These are phyloP conservation scores for Archivesica marissinica DNA, from an alignment of 1,140 invertebrate genomes.

Conservation along the genomic window DNA sequence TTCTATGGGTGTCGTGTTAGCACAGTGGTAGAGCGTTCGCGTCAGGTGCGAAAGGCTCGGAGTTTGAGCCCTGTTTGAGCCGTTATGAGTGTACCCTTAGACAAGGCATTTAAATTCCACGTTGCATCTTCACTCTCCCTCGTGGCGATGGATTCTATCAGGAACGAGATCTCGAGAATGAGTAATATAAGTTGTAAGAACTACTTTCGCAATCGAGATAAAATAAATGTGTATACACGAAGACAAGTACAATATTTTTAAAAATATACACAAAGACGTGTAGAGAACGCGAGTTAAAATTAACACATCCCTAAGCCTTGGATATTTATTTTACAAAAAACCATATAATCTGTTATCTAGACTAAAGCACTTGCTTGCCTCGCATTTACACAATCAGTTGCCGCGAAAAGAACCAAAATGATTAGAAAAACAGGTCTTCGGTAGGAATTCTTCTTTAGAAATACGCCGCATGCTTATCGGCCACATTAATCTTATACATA, in stretches of 20 bases:
- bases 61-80: no score
- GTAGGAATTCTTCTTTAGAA: background rate
- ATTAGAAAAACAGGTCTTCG: slow-evolving; percentile 4
- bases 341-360: slow-evolving; percentile 15
- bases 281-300: background rate
- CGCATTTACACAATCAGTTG: background rate
- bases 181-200: no score
- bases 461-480: background rate
- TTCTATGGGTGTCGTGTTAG: no score
- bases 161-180: no score
- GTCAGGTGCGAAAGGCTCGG: no score
- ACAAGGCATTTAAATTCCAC: no score
- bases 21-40: no score
- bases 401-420: background rate
- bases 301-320: background rate
- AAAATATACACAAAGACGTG: background rate
- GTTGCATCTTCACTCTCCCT: no score
- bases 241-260: background rate
- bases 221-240: no score
- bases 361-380: background rate
- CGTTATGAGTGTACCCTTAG: no score
- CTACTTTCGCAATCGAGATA: no score
- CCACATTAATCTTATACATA: background rate
- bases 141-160: no score
- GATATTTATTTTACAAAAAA: background rate